Percentiles rank a stretch among this genome's conserved stretches.
Conservation (phyloP, 2,888 invertebrate species). For the Pardosa pseudoannulata region DNA sequence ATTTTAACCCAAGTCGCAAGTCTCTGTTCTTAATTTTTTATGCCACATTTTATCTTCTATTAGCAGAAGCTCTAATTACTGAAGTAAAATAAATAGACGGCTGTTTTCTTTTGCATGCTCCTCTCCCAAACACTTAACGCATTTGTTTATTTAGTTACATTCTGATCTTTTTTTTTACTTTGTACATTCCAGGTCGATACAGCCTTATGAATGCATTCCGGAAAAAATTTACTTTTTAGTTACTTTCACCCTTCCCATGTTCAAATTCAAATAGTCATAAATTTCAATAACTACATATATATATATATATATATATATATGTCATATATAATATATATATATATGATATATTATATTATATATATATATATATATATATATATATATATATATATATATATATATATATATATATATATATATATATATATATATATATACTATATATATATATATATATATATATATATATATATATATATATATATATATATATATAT, state of each 20-base stretch:
- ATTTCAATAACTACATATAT: too few relatives aligned
- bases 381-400: too few relatives aligned
- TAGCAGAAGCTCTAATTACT: conserved; percentile 70
- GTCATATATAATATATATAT: too few relatives aligned
- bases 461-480: too few relatives aligned
- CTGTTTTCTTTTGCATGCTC: neutral
- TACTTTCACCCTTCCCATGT: too few relatives aligned
- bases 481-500: too few relatives aligned
- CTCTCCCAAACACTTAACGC: neutral
- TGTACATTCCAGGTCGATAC: neutral
- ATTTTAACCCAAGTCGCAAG: conserved; percentile 47
- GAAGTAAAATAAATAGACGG: conserved; percentile 1
- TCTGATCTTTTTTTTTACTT: neutral
- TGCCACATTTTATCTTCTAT: conserved; percentile 61
- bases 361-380: too few relatives aligned
- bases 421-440: too few relatives aligned
- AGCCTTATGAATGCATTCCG: neutral
- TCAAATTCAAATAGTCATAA: too few relatives aligned
- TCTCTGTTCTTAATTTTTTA: conserved; percentile 56
- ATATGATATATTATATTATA: too few relatives aligned
- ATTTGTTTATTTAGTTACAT: neutral
- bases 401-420: neutral
- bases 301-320: too few relatives aligned
- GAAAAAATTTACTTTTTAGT: too few relatives aligned
- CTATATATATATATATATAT: neutral